Base-by-base conservation (phyloP, 92 coral and sea anemone genomes). In the Bergia puertoricense region DNA sequence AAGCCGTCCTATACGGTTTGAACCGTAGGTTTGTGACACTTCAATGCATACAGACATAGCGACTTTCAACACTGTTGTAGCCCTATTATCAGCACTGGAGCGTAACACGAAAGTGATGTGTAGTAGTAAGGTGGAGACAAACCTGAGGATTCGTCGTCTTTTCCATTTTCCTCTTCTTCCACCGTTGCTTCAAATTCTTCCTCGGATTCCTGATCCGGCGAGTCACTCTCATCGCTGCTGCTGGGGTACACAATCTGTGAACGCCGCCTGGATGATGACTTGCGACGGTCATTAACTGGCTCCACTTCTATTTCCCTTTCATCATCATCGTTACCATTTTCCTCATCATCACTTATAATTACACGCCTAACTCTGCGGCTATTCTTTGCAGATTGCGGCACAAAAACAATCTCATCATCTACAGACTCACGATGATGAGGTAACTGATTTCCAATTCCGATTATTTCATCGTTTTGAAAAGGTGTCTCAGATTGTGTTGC, bases 141-240 rank as follows among this genome's bases (percentile, higher is more conserved):
- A 84, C 87, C 87, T 69, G 87, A 72, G 7, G 8, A 23, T 72
- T 46, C 43, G 46, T 30, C 39, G 40, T 72, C 37, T 84, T 4
- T 38, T 0, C 66, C 77, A 45, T 48, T 46, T 84, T 72, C 79
- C 45, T 30, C 77, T 22, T 43, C 59, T 13, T 44, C 48, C 6
- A 23, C 81, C 50, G 22, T 38, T 15, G 80, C 16, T 76, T 76
- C 51, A 10, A 51, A 39, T 46, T 43, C 62, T 5, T 77, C 23
- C 20, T 50, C 43, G 8, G 69, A 36, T 14, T 36, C 44, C 44
- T 50, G 46, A 57, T 40, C 59, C 16, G 30, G 18, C 76, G 77
- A 44, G 42, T 83, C 86, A 67, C 51, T 38, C 48, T 83, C 87
- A 72, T 84, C 87, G 23, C 87, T 84, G 66, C 87, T 84, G 30